Evolutionary conservation across 2,797 vertebrate genomes (phyloP), one percentile per base, ranked within the genome.

Genomic region (Etheostoma perlongum): DNA sequence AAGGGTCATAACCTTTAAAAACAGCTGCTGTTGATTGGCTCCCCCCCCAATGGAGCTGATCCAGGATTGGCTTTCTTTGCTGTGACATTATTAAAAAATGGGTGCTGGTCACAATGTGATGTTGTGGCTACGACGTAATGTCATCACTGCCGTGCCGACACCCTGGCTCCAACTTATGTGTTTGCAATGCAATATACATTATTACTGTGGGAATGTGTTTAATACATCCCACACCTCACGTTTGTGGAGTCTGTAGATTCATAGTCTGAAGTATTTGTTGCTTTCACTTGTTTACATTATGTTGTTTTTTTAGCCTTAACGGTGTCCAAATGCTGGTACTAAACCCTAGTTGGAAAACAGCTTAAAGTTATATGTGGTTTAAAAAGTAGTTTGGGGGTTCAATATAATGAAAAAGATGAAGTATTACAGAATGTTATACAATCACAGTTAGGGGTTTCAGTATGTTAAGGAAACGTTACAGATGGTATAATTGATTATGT

Each of bases 111-210:
- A 76, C 54, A 30, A 84, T 80, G 83, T 46, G 73, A 88, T 89
- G 81, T 81, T 82, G 81, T 76, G 72, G 70, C 18, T 64, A 80
- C 75, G 69, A 53, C 51, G 68, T 59, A 65, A 83, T 71, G 72
- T 90, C 84, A 90, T 58, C 57, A 14, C 2, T 0, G 64, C 30
- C 23, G 18, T 27, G 83, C 72, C 84, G 63, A 87, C 90, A 68
- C 85, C 73, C 76, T 40, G 83, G 44, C 75, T 79, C 78, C 77
- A 19, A 58, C 78, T 88, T 88, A 92, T 83, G 69, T 90, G 91
- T 83, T 83, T 79, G 51, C 83, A 74, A 87, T 42, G 48, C 44
- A 44, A 40, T 66, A 70, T 66, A 40, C 2, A 4, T 47, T 44
- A 66, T 86, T 69, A 46, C 49, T 4, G 11, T 71, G 84, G 74